Conservation (phyloP, 2,888 invertebrate species). For the Drosophila atripex region DNA sequence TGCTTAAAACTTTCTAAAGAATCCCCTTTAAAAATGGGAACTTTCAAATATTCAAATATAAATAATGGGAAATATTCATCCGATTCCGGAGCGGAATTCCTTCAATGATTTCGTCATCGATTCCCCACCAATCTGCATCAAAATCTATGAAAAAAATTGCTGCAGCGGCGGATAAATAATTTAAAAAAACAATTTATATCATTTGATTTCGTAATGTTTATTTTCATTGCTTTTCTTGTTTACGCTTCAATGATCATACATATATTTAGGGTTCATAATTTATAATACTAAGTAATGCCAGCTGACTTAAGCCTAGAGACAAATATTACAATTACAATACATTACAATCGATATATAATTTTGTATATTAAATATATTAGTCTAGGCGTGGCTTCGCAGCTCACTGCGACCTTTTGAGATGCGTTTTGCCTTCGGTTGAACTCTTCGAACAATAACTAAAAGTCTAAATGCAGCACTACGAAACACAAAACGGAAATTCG, state of each 20-base stretch:
- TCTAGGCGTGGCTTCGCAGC: constrained; percentile 34
- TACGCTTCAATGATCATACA: constrained; percentile 49
- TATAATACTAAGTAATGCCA: constrained; percentile 74
- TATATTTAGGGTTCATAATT: constrained; percentile 55
- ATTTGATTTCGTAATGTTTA: constrained; percentile 70
- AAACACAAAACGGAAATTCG: constrained; percentile 39
- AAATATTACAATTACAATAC: constrained; percentile 56
- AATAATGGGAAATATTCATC: no score
- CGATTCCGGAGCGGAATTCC: no score
- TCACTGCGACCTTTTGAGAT: constrained; percentile 60
- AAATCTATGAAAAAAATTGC: no score
- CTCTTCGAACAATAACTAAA: constrained; percentile 48
- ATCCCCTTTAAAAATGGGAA: no score
- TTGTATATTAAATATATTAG: constrained; percentile 34
- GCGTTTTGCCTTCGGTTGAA: constrained; percentile 50
- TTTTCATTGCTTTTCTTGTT: constrained; percentile 59
- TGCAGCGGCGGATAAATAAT: no score
- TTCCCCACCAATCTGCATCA: no score
- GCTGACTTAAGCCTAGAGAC: constrained; percentile 62
- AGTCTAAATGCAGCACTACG: constrained; percentile 65
- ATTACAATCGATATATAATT: constrained; percentile 42
- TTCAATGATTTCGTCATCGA: no score
- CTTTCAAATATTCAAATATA: no score
- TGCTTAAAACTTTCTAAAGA: no score
- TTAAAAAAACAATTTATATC: no score